Evolutionary conservation across 2,797 vertebrate species (phyloP), one percentile per base, ranked within the genome.

Genomic region (Anabas testudineus): DNA sequence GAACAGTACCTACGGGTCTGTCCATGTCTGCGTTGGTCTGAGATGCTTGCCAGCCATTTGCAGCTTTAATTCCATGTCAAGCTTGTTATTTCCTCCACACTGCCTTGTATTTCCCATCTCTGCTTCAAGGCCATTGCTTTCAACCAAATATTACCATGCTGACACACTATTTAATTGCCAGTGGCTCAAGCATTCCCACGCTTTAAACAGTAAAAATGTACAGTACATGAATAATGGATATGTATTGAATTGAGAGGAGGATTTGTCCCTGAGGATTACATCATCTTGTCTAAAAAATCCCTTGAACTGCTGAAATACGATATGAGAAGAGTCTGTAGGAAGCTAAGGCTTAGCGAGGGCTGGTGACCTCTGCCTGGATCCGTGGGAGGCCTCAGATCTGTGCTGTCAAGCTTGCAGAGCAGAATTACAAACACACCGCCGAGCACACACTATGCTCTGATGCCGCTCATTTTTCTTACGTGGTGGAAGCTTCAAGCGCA

Each of bases 341-440:
- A 87, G 77, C 78, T 55, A 16, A 63, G 80, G 75, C 80, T 84
- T 79, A 81, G 87, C 13, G 19, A 63, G 78, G 68, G 46, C 69
- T 39, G 52, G 52, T 80, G 85, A 91, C 90, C 91, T 82, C 85
- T 62, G 80, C 68, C 78, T 74, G 76, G 69, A 68, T 80, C 81
- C 12, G 74, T 75, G 78, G 87, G 89, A 87, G 87, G 81, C 82
- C 75, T 92, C 83, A 87, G 86, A 90, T 92, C 89, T 72, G 66
- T 54, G 61, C 78, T 82, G 76, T 90, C 83, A 66, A 82, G 65
- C 71, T 58, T 36, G 41, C 83, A 80, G 75, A 73, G 81, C 87
- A 78, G 87, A 85, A 87, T 81, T 82, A 78, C 85, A 88, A 88
- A 90, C 83, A 76, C 48, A 24, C 70, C 5, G n/a, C 60, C 5